Evolutionary conservation across 2,888 invertebrate species (phyloP), one percentile per base, ranked within the genome.

Genomic region (Macrophya alboannulata): DNA sequence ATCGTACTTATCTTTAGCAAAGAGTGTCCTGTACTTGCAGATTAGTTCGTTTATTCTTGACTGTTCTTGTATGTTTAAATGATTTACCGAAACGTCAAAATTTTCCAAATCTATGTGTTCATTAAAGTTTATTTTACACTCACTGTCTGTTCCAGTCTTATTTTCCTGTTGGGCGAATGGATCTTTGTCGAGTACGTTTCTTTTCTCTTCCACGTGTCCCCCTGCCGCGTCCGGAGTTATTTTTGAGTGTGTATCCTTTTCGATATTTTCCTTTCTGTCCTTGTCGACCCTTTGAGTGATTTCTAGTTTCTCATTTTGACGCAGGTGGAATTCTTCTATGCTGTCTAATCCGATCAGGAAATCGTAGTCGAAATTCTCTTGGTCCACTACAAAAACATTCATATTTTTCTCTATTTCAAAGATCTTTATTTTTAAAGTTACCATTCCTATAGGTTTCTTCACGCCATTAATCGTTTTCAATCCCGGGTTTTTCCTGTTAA

Each of bases 331-430:
- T 62, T 87, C 86, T 65, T 85, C 79, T 85, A 90, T 89, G 0
- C 86, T 84, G 83, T 89, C 89, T 71, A 89, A 71, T 25, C 88
- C 88, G 8, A 90, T 86, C 15, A 90, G 10, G 62, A 90, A 86
- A 85, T 89, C 86, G 82, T 88, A 86, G 0, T 89, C 51, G 65
- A 89, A 89, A 71, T 87, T 81, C 6, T 88, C 72, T 55, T 87
- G 59, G 21, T 86, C 74, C 25, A 77, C 86, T 85, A n/a, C 86
- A 84, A n/a, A n/a, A n/a, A n/a, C n/a, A n/a, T n/a, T n/a, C n/a
- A n/a, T n/a, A n/a, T n/a, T n/a, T n/a, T n/a, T 85, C 65, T 87
- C 86, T 8, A 85, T 84, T 81, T 87, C 62, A 15, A 76, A 86
- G 15, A 87, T 87, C 84, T 86, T 86, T 74, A 77, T 71, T 43